phyloP scores from a whole-genome alignment of 2,797 vertebrate genomes.

The Megaceryle alcyon region DNA sequence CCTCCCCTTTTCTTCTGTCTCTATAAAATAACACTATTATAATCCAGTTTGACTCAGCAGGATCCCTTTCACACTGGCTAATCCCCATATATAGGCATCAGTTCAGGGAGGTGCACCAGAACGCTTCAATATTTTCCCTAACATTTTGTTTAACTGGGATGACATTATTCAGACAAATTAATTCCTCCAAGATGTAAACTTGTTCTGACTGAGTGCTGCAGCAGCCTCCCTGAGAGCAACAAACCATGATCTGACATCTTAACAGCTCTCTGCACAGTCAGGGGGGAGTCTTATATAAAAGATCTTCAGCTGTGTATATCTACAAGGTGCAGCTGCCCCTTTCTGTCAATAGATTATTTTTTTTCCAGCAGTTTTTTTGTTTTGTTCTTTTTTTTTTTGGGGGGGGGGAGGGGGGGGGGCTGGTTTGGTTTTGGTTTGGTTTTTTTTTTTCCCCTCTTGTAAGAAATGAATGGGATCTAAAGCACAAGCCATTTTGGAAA shows the following conservation, averaged over 20 bases:
- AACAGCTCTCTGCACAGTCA: slow-evolving; percentile 52
- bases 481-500: background rate
- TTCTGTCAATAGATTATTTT: slow-evolving; percentile 13
- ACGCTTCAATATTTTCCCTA: slow-evolving; percentile 55
- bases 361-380: background rate
- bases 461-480: background rate
- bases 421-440: no score
- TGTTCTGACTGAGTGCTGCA: slow-evolving; percentile 66
- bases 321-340: slow-evolving; percentile 40
- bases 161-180: slow-evolving; percentile 73
- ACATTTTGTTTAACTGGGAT: slow-evolving; percentile 62
- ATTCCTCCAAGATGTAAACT: slow-evolving; percentile 67
- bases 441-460: background rate
- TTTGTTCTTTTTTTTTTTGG: background rate
- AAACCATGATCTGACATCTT: slow-evolving; percentile 65
- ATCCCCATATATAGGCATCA: slow-evolving; percentile 66
- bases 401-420: no score
- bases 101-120: slow-evolving; percentile 53
- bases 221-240: slow-evolving; percentile 56
- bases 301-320: slow-evolving; percentile 38
- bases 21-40: slow-evolving; percentile 58
- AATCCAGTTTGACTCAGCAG: slow-evolving; percentile 62
- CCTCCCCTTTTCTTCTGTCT: slow-evolving; percentile 1
- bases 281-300: slow-evolving; percentile 49
- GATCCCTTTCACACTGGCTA: slow-evolving; percentile 49